phyloP scores from a whole-genome alignment of 2,797 vertebrate genomes.

The Myiotriccus ornatus region DNA sequence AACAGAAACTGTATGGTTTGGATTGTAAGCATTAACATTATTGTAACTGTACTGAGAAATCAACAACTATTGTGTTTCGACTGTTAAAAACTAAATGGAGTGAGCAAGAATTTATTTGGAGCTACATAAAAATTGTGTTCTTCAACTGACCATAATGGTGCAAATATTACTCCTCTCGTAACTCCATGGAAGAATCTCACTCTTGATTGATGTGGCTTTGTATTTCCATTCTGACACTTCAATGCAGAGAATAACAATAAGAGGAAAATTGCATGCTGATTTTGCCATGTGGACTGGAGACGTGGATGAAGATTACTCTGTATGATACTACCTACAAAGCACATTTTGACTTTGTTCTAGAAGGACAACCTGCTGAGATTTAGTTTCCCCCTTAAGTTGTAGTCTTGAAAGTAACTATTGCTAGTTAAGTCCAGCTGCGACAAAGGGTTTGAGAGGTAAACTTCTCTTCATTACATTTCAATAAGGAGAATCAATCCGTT shows the following conservation, averaged over 20 bases:
- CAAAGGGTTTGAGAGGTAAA: constrained; percentile 67
- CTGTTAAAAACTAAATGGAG: not conserved
- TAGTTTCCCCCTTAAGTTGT: constrained; percentile 35
- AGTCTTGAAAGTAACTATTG: constrained; percentile 63
- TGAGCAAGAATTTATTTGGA: not conserved
- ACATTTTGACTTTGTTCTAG: constrained; percentile 44
- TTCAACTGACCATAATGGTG: not conserved
- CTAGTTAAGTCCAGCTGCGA: constrained; percentile 65
- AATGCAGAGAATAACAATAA: not conserved
- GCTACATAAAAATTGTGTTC: not conserved
- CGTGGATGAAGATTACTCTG: not conserved
- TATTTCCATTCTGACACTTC: not conserved
- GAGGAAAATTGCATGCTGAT: not conserved
- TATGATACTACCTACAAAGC: constrained; percentile 7
- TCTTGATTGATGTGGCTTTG: not conserved
- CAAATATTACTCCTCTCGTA: not conserved
- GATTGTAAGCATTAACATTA: not conserved
- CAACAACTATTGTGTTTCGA: not conserved
- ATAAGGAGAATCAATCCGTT: not conserved
- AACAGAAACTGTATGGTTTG: not conserved
- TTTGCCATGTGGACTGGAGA: not conserved
- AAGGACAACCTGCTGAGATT: constrained; percentile 57
- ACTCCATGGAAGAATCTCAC: not conserved
- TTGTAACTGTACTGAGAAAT: not conserved
- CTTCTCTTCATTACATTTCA: constrained; percentile 48